These are phyloP conservation scores for Sebastes vulpes DNA, from an alignment of 2,797 vertebrate genomes.

Conservation along the genomic window DNA sequence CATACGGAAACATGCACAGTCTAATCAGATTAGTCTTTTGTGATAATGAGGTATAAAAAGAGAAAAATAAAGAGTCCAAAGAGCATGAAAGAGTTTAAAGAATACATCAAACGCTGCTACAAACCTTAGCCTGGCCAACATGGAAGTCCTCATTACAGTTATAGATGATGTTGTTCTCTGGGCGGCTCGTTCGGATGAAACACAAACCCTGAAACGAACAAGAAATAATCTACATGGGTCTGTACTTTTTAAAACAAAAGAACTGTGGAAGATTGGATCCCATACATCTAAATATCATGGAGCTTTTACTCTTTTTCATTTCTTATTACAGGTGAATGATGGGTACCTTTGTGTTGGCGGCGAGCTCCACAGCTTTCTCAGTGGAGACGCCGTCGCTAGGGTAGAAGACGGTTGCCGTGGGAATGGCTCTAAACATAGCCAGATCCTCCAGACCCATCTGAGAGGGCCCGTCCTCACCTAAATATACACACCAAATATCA, in stretches of 20 bases:
- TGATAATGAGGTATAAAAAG: background rate
- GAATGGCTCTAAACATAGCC: conserved; percentile 92
- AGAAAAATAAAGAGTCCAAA: too few relatives aligned
- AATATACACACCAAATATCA: conserved; percentile 17
- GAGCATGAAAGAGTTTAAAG: background rate
- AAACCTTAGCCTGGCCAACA: conserved; percentile 94
- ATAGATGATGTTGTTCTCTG: conserved; percentile 92
- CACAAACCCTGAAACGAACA: conserved; percentile 90
- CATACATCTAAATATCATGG: background rate
- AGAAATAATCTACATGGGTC: background rate
- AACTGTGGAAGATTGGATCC: background rate
- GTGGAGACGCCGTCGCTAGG: conserved; percentile 94
- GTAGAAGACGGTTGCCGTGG: conserved; percentile 93
- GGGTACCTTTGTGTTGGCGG: conserved; percentile 95
- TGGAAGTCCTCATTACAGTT: conserved; percentile 94
- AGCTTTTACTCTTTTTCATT: background rate
- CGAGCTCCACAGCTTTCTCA: conserved; percentile 95
- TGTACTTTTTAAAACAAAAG: background rate
- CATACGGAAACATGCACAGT: background rate
- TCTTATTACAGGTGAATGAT: background rate
- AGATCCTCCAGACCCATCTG: conserved; percentile 91
- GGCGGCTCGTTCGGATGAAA: conserved; percentile 95
- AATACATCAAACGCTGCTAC: background rate
- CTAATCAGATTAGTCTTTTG: background rate
- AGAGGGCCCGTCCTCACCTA: conserved; percentile 94